Percentiles rank a stretch among this genome's conserved stretches.
Evolutionary conservation across 2,888 invertebrate species (phyloP).

Genomic region (Tyria jacobaeae): DNA sequence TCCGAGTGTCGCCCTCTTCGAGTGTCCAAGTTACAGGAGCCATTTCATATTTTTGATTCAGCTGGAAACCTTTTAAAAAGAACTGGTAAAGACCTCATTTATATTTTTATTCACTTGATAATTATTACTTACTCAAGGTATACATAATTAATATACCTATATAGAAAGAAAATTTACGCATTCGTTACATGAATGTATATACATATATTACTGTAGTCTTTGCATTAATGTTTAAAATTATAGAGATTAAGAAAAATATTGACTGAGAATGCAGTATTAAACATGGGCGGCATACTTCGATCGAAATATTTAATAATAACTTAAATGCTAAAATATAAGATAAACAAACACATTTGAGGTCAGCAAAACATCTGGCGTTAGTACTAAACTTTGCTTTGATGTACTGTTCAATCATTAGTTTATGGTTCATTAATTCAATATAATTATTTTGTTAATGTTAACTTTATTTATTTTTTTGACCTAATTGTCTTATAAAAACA

Average conservation of each 20-base stretch:
- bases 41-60: too few species aligned
- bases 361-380: constrained; percentile 43
- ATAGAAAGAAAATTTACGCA: too few species aligned
- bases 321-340: constrained; percentile 30
- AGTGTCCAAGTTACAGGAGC: too few species aligned
- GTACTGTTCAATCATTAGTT: constrained; percentile 11
- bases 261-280: neutral
- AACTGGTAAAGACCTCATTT: too few species aligned
- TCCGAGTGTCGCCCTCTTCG: too few species aligned
- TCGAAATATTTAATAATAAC: constrained; percentile 24
- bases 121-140: too few species aligned
- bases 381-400: constrained; percentile 17
- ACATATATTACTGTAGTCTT: too few species aligned
- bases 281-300: constrained; percentile 10
- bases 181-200: too few species aligned
- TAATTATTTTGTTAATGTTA: neutral
- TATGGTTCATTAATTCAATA: constrained; percentile 8
- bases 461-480: constrained; percentile 2
- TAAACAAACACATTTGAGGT: constrained; percentile 42
- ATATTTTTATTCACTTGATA: too few species aligned
- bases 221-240: neutral
- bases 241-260: neutral
- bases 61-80: too few species aligned
- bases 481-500: neutral
- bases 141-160: too few species aligned